phyloP scores from a whole-genome alignment of 2,888 invertebrate species.

The Bembecia ichneumoniformis region DNA sequence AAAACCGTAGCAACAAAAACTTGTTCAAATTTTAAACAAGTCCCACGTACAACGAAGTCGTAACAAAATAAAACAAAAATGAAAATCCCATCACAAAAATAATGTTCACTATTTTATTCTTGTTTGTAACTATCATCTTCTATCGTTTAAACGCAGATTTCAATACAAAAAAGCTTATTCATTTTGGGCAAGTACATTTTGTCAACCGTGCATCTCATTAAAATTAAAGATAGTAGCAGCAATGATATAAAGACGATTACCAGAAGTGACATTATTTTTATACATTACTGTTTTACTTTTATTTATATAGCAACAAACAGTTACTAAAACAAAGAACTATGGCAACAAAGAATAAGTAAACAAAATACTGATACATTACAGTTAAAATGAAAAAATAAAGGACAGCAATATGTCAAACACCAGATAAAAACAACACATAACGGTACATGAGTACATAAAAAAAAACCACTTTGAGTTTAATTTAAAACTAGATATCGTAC shows the following conservation, averaged over 20 bases:
- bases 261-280: slow-evolving; percentile 2
- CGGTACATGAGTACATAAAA: too few relatives aligned
- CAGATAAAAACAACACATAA: too few relatives aligned
- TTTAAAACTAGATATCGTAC: too few relatives aligned
- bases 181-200: slow-evolving; percentile 33
- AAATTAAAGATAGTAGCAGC: slow-evolving; percentile 4
- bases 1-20: background rate
- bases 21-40: slow-evolving; percentile 19
- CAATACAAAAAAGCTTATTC: slow-evolving; percentile 32
- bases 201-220: slow-evolving; percentile 62
- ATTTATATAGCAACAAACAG: background rate
- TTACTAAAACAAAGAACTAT: background rate
- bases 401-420: too few relatives aligned
- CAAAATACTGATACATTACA: too few relatives aligned
- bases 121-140: slow-evolving; percentile 23
- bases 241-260: background rate
- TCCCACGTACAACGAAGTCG: slow-evolving; percentile 21
- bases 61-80: background rate
- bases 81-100: slow-evolving; percentile 16
- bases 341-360: too few relatives aligned
- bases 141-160: slow-evolving; percentile 44
- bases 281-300: background rate
- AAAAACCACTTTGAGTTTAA: too few relatives aligned
- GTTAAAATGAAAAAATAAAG: too few relatives aligned
- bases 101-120: slow-evolving; percentile 32